Percentiles rank a stretch among this genome's conserved stretches.
Conservation (phyloP, 1,140 invertebrate species). For the Coboldia fuscipes region DNA sequence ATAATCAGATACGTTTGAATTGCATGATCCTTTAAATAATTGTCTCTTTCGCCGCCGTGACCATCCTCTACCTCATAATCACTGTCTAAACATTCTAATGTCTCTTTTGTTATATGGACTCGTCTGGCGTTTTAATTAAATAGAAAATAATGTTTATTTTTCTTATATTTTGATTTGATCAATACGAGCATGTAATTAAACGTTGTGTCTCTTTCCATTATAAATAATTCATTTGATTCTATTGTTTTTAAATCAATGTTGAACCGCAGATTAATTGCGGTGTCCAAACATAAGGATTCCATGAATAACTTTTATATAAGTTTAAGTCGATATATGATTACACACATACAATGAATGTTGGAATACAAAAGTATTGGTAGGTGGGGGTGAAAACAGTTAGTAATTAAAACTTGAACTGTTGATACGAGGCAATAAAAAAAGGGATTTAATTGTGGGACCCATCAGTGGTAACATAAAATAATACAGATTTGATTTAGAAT, state of each 20-base stretch:
- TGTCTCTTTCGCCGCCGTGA: conserved; percentile 57
- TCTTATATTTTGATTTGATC: background rate
- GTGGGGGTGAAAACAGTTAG: no score
- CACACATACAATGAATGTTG: no score
- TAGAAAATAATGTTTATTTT: background rate
- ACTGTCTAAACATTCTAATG: conserved; percentile 57
- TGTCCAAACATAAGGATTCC: no score
- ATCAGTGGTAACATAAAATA: no score
- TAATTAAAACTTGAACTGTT: no score
- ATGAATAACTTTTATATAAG: no score
- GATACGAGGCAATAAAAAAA: no score
- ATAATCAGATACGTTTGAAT: conserved; percentile 85
- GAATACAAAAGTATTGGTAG: no score
- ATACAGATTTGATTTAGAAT: no score
- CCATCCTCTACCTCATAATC: conserved; percentile 83
- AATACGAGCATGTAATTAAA: background rate
- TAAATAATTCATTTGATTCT: background rate
- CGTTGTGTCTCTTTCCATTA: background rate
- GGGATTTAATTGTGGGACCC: no score
- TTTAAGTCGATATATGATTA: no score
- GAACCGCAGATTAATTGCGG: no score
- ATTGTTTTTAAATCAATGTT: background rate
- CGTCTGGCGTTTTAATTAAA: conserved; percentile 37
- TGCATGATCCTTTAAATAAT: conserved; percentile 76
- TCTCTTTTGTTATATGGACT: conserved; percentile 88